Evolutionary conservation across 2,888 invertebrate genomes (phyloP).

Genomic region (Perizoma affinitatum): DNA sequence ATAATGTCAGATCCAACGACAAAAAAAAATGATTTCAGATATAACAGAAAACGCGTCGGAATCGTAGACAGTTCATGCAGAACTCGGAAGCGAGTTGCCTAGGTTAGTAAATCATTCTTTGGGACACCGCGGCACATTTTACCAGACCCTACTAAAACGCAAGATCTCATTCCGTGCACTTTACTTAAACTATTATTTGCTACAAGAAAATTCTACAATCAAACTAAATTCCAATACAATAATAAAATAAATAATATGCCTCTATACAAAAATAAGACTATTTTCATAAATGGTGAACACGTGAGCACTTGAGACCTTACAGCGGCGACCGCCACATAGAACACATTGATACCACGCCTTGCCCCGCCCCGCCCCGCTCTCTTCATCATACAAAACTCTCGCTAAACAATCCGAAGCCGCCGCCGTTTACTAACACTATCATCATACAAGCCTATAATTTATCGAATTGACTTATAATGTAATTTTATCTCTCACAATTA

Average conservation of each 20-base stretch:
- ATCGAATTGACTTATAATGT: constrained; percentile 68
- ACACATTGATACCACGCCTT: not conserved
- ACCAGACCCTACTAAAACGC: constrained; percentile 79
- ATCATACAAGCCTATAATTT: constrained; percentile 32
- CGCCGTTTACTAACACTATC: constrained; percentile 37
- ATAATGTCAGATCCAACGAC: constrained; percentile 55
- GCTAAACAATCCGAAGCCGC: constrained; percentile 41
- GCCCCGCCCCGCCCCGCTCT: constrained; percentile 34
- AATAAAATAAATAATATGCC: constrained; percentile 80
- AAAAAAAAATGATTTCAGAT: constrained; percentile 41
- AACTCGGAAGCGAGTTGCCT: constrained; percentile 56
- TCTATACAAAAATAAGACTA: constrained; percentile 81
- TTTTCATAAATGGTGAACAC: constrained; percentile 75
- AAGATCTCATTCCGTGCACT: constrained; percentile 76
- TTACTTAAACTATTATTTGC: constrained; percentile 72
- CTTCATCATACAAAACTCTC: constrained; percentile 40
- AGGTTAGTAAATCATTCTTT: constrained; percentile 76
- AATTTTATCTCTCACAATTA: constrained; percentile 74
- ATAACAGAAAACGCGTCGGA: constrained; percentile 39
- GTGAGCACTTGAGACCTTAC: constrained; percentile 66
- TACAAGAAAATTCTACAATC: constrained; percentile 65
- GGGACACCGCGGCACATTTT: constrained; percentile 78
- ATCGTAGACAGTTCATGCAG: constrained; percentile 48
- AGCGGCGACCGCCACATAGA: constrained; percentile 40
- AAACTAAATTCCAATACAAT: constrained; percentile 69